Evolutionary conservation across 2,113 vertebrate genomes (phyloP).

Genomic region (Bolborhynchus lineola): DNA sequence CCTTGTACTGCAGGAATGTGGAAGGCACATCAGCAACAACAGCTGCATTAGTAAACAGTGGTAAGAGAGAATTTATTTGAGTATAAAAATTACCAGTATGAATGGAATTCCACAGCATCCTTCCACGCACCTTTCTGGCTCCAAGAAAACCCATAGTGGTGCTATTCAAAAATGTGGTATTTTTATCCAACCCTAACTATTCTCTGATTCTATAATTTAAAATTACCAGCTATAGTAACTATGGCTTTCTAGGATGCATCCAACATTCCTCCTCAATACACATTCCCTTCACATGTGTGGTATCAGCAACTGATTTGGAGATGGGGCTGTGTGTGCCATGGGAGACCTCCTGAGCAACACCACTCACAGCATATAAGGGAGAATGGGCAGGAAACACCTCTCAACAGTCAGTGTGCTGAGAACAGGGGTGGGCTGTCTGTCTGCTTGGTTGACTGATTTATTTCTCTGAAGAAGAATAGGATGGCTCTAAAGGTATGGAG

Average conservation of each 20-base stretch:
- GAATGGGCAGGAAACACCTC: rapidly evolving
- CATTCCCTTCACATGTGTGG: neutral
- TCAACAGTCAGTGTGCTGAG: neutral
- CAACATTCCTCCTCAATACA: neutral
- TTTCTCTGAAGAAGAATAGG: neutral
- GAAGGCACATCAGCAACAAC: neutral
- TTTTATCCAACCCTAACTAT: too few relatives aligned
- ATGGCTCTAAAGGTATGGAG: rapidly evolving
- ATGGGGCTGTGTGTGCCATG: neutral
- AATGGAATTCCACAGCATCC: neutral
- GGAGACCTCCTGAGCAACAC: neutral
- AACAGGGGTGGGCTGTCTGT: rapidly evolving
- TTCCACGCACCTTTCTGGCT: neutral
- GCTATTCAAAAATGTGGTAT: neutral
- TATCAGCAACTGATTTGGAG: neutral
- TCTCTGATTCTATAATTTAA: neutral
- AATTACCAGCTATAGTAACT: neutral
- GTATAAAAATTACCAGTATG: neutral
- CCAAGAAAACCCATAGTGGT: neutral
- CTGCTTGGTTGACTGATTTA: neutral
- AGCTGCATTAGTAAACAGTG: neutral
- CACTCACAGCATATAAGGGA: neutral
- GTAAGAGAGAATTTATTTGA: neutral
- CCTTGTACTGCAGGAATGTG: neutral
- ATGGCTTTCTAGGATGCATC: neutral